Percentiles rank a stretch among this genome's conserved stretches.
phyloP scores from a whole-genome alignment of 2,888 invertebrate genomes.

The Drepana falcataria region DNA sequence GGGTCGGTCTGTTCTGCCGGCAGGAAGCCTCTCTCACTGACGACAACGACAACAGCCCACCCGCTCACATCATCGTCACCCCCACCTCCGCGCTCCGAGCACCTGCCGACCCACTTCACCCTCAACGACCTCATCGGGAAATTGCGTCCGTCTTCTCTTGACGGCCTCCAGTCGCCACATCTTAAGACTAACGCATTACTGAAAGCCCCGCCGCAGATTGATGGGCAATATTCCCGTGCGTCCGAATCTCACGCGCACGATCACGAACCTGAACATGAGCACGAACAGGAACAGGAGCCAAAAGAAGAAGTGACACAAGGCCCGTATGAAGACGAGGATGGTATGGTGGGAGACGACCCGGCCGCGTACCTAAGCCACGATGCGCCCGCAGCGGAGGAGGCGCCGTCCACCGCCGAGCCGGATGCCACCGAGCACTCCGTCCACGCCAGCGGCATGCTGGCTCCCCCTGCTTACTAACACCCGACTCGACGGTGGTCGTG shows the following conservation, averaged over 20 bases:
- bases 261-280: constrained; percentile 50
- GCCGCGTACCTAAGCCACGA: constrained; percentile 65
- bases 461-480: constrained; percentile 71
- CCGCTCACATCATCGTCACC: constrained; percentile 77
- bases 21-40: constrained; percentile 78
- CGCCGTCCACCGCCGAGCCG: constrained; percentile 79
- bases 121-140: constrained; percentile 78
- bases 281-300: constrained; percentile 35
- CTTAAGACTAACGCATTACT: constrained; percentile 66
- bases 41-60: constrained; percentile 78
- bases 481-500: constrained; percentile 43
- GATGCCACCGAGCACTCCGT: constrained; percentile 77
- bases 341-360: constrained; percentile 78
- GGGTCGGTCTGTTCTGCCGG: constrained; percentile 48
- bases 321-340: constrained; percentile 79
- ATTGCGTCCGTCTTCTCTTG: constrained; percentile 71
- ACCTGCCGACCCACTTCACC: constrained; percentile 74
- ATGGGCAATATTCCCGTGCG: constrained; percentile 79
- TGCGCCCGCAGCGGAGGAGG: constrained; percentile 65
- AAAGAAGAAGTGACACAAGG: constrained; percentile 79
- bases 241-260: constrained; percentile 67
- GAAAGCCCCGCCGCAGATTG: constrained; percentile 78
- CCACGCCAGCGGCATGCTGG: constrained; percentile 77
- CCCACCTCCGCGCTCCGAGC: constrained; percentile 74
- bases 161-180: constrained; percentile 70